Evolutionary conservation across 2,113 vertebrate genomes (phyloP).

Genomic region (Alces alces): DNA sequence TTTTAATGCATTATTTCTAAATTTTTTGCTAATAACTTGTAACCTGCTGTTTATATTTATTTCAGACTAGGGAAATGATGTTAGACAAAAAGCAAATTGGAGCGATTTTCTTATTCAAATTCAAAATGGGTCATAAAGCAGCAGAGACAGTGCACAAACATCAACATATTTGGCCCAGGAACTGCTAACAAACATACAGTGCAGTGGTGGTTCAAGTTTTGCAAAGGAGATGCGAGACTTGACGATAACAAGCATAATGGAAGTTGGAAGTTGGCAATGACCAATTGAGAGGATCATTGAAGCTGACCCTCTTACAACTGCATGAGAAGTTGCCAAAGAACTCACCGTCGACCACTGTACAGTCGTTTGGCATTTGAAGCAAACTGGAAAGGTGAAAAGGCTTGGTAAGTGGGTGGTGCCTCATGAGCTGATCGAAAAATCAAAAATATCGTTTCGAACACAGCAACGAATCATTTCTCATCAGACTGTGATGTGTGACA

Average conservation of each 20-base stretch:
- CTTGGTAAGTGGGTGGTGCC: neutral
- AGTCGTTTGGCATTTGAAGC: neutral
- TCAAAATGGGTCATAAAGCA: neutral
- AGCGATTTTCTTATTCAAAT: neutral
- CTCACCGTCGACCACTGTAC: neutral
- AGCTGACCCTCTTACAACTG: neutral
- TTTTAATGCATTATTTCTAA: neutral
- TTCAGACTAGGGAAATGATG: neutral
- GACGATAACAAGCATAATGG: neutral
- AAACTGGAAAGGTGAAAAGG: neutral
- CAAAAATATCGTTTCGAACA: neutral
- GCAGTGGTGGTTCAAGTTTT: neutral
- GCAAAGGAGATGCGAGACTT: neutral
- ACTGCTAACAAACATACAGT: neutral
- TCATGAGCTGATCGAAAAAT: neutral
- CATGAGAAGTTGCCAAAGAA: neutral
- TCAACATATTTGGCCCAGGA: neutral
- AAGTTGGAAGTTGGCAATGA: neutral
- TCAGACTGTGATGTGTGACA: neutral
- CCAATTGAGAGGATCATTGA: neutral
- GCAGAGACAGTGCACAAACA: neutral
- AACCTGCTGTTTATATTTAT: neutral
- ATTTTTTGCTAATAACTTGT: neutral
- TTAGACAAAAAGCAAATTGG: neutral
- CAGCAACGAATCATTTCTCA: neutral